Base-by-base conservation (phyloP, 2,888 invertebrate genomes). In the Tinea pellionella region DNA sequence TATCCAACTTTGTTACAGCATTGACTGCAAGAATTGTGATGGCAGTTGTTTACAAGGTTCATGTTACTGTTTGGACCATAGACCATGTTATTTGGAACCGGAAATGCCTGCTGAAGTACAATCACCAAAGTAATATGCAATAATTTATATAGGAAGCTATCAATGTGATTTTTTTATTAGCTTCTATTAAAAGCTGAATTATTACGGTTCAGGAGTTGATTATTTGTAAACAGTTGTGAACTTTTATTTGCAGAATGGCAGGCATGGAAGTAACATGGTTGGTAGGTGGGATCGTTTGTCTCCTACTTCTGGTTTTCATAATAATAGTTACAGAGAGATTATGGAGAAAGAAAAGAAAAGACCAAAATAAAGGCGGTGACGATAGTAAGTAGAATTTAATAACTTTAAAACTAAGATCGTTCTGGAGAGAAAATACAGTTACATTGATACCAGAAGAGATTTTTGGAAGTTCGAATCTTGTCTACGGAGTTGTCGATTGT, bases 201-300 rank as follows among this genome's bases (percentile, higher is more conserved):
- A n/a, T n/a, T n/a, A n/a, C n/a, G n/a, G n/a, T n/a, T n/a, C n/a
- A n/a, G n/a, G n/a, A n/a, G n/a, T n/a, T n/a, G n/a, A n/a, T n/a
- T n/a, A n/a, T n/a, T n/a, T n/a, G n/a, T n/a, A n/a, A n/a, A n/a
- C n/a, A n/a, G n/a, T n/a, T n/a, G n/a, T n/a, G n/a, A n/a, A n/a
- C n/a, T 24, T 24, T 6, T 6, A 24, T 6, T 37, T 9, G n/a
- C 70, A 85, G 85, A 53, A 63, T 82, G 62, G 85, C 85, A 4
- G 72, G 83, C 11, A 62, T 85, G 59, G 72, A 78, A 63, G 59
- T 77, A 55, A 68, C 75, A 0, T 77, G 81, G 75, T 62, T 78
- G 42, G 65, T 75, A 9, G 77, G 74, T 0, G 77, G 73, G 0
- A 71, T 70, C 0, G 61, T 74, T 0, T 73, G 72, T 0, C 42